Conservation (phyloP, 2,888 invertebrate species). For the Sarcophaga subvicina region DNA sequence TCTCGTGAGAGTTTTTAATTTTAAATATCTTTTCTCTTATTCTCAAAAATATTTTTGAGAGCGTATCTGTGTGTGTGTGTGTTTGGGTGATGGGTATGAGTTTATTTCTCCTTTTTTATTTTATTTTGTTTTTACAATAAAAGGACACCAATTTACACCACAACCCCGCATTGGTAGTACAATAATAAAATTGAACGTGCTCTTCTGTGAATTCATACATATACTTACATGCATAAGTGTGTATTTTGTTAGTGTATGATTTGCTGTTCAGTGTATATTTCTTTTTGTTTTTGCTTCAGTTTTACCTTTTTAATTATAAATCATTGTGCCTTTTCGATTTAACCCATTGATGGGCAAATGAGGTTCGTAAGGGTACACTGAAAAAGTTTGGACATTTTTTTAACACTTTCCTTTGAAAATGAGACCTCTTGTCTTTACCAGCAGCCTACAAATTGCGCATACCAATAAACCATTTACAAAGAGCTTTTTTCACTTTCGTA, state of each 20-base stretch:
- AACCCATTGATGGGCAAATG: slow-evolving; percentile 48
- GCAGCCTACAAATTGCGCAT: too few relatives aligned
- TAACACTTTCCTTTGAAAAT: too few relatives aligned
- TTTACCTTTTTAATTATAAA: slow-evolving; percentile 67
- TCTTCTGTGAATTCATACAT: too few relatives aligned
- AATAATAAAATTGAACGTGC: not conserved
- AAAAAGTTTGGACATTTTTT: too few relatives aligned
- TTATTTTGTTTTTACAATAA: slow-evolving; percentile 43
- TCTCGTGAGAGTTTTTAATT: slow-evolving; percentile 53
- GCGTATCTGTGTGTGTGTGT: slow-evolving; percentile 4
- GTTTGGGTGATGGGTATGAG: not conserved
- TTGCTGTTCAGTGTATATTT: not conserved
- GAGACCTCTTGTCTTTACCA: too few relatives aligned
- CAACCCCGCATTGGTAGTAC: slow-evolving; percentile 43
- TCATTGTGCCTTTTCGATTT: slow-evolving; percentile 58
- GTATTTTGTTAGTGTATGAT: slow-evolving; percentile 3
- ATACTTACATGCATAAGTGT: not conserved
- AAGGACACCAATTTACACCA: slow-evolving; percentile 65
- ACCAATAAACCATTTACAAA: too few relatives aligned
- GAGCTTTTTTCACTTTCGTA: too few relatives aligned
- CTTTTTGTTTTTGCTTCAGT: slow-evolving; percentile 36
- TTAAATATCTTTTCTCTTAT: slow-evolving; percentile 39
- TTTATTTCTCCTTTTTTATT: slow-evolving; percentile 15
- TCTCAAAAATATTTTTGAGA: slow-evolving; percentile 39
- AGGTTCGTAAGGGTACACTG: not conserved